Conservation (phyloP, 1,140 invertebrate species). For the Gonioctena quinquepunctata region DNA sequence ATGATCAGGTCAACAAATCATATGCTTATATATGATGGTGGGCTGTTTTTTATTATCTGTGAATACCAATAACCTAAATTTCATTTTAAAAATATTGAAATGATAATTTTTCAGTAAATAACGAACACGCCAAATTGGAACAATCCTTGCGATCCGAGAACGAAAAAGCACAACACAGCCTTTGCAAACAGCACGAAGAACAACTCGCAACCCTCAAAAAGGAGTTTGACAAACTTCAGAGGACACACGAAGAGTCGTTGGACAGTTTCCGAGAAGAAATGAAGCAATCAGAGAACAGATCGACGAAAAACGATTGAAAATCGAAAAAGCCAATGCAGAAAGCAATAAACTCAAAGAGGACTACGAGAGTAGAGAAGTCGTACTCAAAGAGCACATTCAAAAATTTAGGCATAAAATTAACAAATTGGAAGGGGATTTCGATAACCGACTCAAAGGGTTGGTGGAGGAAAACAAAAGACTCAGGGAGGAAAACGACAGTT, state of each 20-base stretch:
- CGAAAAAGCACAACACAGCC: conserved; percentile 31
- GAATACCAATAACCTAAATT: no score
- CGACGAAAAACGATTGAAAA: conserved; percentile 50
- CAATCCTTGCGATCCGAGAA: conserved; percentile 33
- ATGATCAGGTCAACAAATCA: no score
- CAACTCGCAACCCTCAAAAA: conserved; percentile 42
- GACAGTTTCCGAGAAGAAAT: conserved; percentile 53
- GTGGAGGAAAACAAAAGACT: conserved; percentile 47
- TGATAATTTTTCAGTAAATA: conserved; percentile 51
- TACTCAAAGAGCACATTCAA: conserved; percentile 32
- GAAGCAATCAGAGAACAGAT: conserved; percentile 52
- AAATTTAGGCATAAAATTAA: conserved; percentile 29
- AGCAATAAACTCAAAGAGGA: conserved; percentile 53
- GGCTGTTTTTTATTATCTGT: no score
- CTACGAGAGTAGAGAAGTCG: conserved; percentile 52
- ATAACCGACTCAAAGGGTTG: conserved; percentile 30
- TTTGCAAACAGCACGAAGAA: conserved; percentile 43
- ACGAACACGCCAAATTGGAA: conserved; percentile 41
- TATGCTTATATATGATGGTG: no score
- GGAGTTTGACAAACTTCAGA: conserved; percentile 49
- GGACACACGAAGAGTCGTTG: conserved; percentile 45
- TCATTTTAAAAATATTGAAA: no score
- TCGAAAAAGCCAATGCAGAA: conserved; percentile 46
- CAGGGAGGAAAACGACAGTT: conserved; percentile 47
- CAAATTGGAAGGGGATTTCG: conserved; percentile 29